Base-by-base conservation (phyloP, 2,113 vertebrate genomes). In the Pangasianodon hypophthalmus region DNA sequence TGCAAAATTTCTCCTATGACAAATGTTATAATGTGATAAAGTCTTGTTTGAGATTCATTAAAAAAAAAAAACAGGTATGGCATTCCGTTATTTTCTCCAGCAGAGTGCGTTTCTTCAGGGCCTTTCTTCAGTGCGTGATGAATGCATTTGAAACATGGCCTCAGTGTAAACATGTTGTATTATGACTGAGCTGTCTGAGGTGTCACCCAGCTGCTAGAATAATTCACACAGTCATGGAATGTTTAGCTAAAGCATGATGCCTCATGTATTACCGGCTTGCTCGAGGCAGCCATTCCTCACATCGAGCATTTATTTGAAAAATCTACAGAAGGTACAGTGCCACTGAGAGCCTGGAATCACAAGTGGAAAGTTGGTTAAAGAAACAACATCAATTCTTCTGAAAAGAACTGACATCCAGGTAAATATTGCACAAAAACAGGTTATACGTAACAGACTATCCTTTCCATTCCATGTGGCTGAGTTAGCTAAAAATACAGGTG, bases 71-170 rank as follows among this genome's bases (percentile, higher is more conserved):
- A 91, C 93, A 92, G 88, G 69, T 86, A 80, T 77, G 91, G 75
- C 92, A 89, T 86, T 91, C 90, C 89, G 92, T 94, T 93, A 84
- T 86, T 92, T 91, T 91, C 86, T 19, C 32, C 87, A 90, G 85
- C 77, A 90, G 56, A 0, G 84, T 89, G 93, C 14, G 19, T 93
- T 93, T 92, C 86, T 88, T 88, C 85, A 80, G 82, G 52, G 79
- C 90, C 79, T 91, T 32, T n/a, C 60, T 69, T 48, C 85, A 75
- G 90, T 91, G 69, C 41, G 86, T 94, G 95, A 96, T 94, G 92
- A 94, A 96, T 95, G 90, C 77, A 88, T 92, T 94, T 93, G 91
- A 88, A 87, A 52, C 67, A 69, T 44, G 77, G 84, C 75, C 62
- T 85, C 87, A 58, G 52, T 86, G 91, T 92, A 92, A 92, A 91